Evolutionary conservation across 2,888 invertebrate genomes (phyloP).

Genomic region (Drosophila mimetica): DNA sequence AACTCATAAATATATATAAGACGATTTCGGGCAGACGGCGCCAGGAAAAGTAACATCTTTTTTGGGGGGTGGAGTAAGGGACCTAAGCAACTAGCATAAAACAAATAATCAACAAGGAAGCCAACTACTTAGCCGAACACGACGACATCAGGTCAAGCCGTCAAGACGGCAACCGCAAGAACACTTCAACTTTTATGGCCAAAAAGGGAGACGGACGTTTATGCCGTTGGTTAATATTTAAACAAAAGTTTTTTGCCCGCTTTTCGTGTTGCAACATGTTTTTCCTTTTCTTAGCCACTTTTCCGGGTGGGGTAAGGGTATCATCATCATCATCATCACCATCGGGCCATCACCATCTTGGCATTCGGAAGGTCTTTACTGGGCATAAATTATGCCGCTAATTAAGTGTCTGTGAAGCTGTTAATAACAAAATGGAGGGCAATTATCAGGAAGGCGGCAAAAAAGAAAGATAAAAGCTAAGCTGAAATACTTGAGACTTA

Average conservation of each 20-base stretch:
- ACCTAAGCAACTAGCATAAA: slow-evolving; percentile 34
- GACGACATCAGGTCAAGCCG: slow-evolving; percentile 46
- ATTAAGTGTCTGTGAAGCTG: slow-evolving; percentile 68
- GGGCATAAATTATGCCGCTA: slow-evolving; percentile 64
- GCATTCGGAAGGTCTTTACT: slow-evolving; percentile 27
- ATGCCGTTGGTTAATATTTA: slow-evolving; percentile 52
- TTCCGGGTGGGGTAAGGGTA: slow-evolving; percentile 11
- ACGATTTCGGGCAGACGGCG: slow-evolving; percentile 31
- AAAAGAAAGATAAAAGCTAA: slow-evolving; percentile 28
- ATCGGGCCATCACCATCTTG: slow-evolving; percentile 16
- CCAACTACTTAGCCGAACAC: slow-evolving; percentile 43
- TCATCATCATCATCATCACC: slow-evolving; percentile 10
- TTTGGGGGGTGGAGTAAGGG: slow-evolving; percentile 1
- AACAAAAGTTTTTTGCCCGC: slow-evolving; percentile 45
- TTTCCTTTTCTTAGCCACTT: slow-evolving; percentile 20
- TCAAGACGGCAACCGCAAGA: slow-evolving; percentile 33
- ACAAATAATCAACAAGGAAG: slow-evolving; percentile 36
- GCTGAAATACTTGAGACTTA: slow-evolving; percentile 16
- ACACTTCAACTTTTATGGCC: slow-evolving; percentile 50
- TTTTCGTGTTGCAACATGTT: slow-evolving; percentile 35
- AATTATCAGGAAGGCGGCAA: slow-evolving; percentile 49
- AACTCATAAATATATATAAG: slow-evolving; percentile 58
- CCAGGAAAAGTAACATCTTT: slow-evolving; percentile 34
- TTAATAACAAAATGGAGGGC: slow-evolving; percentile 57
- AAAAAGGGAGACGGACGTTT: slow-evolving; percentile 6